phyloP scores from a whole-genome alignment of 1,140 invertebrate species.

The Oncopodura yosiiana region DNA sequence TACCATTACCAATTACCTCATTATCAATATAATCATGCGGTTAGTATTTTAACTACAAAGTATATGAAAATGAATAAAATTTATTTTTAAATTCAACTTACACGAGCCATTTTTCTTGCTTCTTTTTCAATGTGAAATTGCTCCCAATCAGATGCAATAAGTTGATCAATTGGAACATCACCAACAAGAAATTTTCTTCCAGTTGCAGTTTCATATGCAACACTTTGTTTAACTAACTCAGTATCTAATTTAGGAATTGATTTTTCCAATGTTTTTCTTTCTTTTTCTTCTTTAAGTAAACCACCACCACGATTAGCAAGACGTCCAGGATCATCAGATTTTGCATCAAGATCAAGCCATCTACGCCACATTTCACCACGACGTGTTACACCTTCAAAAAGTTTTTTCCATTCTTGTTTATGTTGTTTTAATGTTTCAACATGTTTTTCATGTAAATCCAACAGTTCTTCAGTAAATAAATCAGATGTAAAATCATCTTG shows the following conservation, averaged over 20 bases:
- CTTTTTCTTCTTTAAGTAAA: constrained; percentile 25
- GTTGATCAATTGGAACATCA: constrained; percentile 5
- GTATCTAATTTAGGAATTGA: constrained; percentile 21
- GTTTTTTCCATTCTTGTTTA: constrained; percentile 15
- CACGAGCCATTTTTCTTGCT: constrained; percentile 17
- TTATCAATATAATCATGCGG: too few relatives aligned
- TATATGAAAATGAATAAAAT: not conserved
- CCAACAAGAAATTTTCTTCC: constrained; percentile 14
- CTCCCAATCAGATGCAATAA: constrained; percentile 15
- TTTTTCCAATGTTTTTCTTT: constrained; percentile 19
- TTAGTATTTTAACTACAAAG: not conserved
- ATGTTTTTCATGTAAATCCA: constrained; percentile 22
- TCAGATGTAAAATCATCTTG: constrained; percentile 7
- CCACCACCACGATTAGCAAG: constrained; percentile 25
- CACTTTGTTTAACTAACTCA: constrained; percentile 11
- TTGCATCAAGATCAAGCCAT: constrained; percentile 16
- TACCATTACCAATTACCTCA: constrained; percentile 1
- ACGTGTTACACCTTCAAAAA: constrained; percentile 14
- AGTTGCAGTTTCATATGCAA: not conserved
- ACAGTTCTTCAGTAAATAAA: constrained; percentile 16
- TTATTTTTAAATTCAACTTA: not conserved
- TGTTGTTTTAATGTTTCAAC: constrained; percentile 12
- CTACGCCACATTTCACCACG: constrained; percentile 16
- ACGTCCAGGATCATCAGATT: constrained; percentile 22
- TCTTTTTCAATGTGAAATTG: constrained; percentile 13